Evolutionary conservation across 2,888 invertebrate species (phyloP), one percentile per base, ranked within the genome.

Genomic region (Pristionchus mayeri): DNA sequence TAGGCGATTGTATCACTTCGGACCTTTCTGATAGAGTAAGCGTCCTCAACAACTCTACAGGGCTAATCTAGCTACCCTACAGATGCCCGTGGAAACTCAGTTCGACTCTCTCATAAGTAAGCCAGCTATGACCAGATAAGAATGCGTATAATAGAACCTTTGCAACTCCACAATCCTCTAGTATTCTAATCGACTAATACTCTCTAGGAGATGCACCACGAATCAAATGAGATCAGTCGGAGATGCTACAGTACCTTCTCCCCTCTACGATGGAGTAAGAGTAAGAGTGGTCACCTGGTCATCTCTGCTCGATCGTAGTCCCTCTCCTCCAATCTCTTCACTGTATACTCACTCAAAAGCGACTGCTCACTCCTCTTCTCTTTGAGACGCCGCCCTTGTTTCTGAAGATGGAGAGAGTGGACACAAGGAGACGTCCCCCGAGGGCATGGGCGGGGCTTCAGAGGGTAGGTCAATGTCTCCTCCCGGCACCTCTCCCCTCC

Each of bases 331-430:
- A 13, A 13, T 30, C n/a, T 13, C 60, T 60, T 24, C 60, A 27
- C 6, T 40, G 71, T 71, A 44, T 71, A 40, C 71, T 71, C 71
- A 71, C 71, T 71, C 71, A 44, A 71, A 71, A 71, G 71, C 63
- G 37, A 18, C 63, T 63, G 63, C 63, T 27, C n/a, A 30, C 60
- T 27, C 30, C 1, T 37, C 18, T 13, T 71, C 71, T 71, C 71
- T 40, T 71, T 71, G n/a, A 7, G 40, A 2, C 27, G 60, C 27
- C 21, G 71, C n/a, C n/a, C n/a, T 18, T 71, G 71, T 63, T 34
- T 63, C 63, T 7, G 63, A 63, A 63, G 71, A 34, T 4, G 24
- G 71, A n/a, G 40, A 30, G 63, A 34, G 63, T 60, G 63, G 63
- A 63, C 63, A 34, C 34, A 37, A 24, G 21, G 67, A 24, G 30